Base-by-base conservation (phyloP, 2,888 invertebrate species). In the Dusona sp. region DNA sequence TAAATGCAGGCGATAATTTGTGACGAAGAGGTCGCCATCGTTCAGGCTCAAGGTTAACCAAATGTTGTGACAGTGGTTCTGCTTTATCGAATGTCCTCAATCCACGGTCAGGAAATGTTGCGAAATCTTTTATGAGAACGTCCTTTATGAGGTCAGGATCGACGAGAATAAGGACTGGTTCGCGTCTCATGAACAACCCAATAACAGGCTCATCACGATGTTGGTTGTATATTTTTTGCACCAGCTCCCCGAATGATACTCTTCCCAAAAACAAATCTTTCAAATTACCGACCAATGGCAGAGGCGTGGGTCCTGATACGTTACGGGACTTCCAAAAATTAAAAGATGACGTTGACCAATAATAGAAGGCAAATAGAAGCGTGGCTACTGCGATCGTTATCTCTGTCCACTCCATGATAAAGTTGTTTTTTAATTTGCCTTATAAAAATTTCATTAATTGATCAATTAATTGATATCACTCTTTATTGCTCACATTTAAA, bases 1-100 rank as follows among this genome's bases (percentile, higher is more conserved):
- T 94, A 88, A 95, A 95, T 2, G 94, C 93, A 0, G 95, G 94
- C 0, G 95, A 94, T 11, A 95, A 88, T 79, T 94, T 94, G 2
- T 91, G 88, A 29, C 95, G 92, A 33, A 95, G 90, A 11, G 92
- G 92, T 67, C 94, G 93, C 95, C 95, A 95, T 80, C 94, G 92
- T 6, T 89, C 88, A 0, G 93, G 92, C 16, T 93, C 93, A 42
- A 94, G 88, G 48, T 90, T 92, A 68, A 95, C 91, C n/a, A 95
- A 89, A 88, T 94, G 92, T 8, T 89, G 89, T 13, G 92, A 91
- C 51, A 95, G 85, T 0, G 94, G 94, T 29, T 94, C 94, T 22
- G 79, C 83, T 79, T 90, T 85, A 22, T 88, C 84, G 65, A 82
- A 83, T 0, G 73, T 83, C 13, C 64, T 68, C 11, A 89, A 13